phyloP scores from a whole-genome alignment of 2,888 invertebrate genomes.

The Ditula angustiorana region DNA sequence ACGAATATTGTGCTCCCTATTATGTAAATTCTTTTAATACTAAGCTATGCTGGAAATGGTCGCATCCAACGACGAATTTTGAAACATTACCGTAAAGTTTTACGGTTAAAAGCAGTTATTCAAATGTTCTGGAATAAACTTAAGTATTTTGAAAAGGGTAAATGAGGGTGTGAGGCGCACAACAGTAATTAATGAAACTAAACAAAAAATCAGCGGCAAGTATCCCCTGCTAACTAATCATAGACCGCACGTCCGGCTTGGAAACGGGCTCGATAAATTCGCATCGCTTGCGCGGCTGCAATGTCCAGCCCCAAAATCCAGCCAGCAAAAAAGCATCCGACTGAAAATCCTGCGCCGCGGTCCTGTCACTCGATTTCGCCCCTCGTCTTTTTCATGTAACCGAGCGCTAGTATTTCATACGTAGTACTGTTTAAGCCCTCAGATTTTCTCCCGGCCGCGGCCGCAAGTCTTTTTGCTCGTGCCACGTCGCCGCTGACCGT shows the following conservation, averaged over 20 bases:
- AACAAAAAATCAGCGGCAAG: conserved; percentile 52
- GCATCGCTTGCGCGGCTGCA: conserved; percentile 69
- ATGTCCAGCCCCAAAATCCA: conserved; percentile 74
- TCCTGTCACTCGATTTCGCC: conserved; percentile 84
- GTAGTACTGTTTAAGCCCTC: conserved; percentile 84
- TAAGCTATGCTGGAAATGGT: conserved; percentile 21
- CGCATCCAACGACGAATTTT: conserved; percentile 25
- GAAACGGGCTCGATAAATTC: conserved; percentile 75
- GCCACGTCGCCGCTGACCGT: conserved; percentile 78
- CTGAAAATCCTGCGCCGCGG: conserved; percentile 80
- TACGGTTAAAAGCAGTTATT: conserved; percentile 21
- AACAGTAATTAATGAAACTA: conserved; percentile 43
- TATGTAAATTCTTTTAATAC: conserved; percentile 35
- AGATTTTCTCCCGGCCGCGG: conserved; percentile 82
- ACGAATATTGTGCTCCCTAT: conserved; percentile 35
- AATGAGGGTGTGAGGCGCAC: not conserved
- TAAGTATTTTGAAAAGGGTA: conserved; percentile 6
- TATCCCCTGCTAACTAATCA: conserved; percentile 73
- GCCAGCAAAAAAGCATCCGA: conserved; percentile 78
- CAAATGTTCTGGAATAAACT: conserved; percentile 2
- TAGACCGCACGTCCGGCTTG: conserved; percentile 64
- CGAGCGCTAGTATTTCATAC: conserved; percentile 84
- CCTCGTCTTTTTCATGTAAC: conserved; percentile 85
- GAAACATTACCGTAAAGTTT: conserved; percentile 28
- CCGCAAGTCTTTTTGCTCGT: conserved; percentile 77